A percentile compares a stretch with the other conserved stretches of the same genome.
Conservation (phyloP, 2,888 invertebrate species). For the Tolmerus cingulatus region DNA sequence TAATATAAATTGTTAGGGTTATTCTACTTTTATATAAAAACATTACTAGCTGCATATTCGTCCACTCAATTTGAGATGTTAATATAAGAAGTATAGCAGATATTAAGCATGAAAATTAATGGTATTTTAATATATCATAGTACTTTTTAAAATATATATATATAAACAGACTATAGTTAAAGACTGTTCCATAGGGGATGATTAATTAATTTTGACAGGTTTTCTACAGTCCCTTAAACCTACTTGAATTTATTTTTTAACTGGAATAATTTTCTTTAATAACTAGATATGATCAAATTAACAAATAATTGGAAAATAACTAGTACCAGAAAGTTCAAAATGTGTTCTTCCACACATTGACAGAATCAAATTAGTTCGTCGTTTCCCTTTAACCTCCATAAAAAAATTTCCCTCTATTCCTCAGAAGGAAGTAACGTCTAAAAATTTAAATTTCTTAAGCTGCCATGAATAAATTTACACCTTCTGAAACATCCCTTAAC, state of each 20-base stretch:
- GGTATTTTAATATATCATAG: no score
- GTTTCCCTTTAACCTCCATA: not conserved
- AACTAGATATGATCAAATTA: no score
- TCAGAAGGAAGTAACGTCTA: not conserved
- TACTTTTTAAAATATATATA: no score
- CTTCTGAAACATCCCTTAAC: not conserved
- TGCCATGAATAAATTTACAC: not conserved
- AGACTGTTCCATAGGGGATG: no score
- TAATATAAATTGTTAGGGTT: not conserved
- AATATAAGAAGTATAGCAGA: not conserved
- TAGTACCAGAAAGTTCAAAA: not conserved
- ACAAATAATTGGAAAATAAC: no score
- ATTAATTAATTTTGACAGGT: no score
- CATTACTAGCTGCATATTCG: not conserved
- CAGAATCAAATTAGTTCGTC: not conserved
- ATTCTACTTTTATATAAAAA: not conserved
- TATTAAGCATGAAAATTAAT: no score
- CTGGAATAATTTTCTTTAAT: no score
- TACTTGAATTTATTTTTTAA: no score
- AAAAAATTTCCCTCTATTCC: not conserved
- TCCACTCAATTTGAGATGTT: not conserved
- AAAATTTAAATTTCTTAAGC: not conserved
- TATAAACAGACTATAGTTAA: no score
- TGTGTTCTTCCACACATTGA: not conserved
- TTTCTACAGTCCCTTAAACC: no score